Evolutionary conservation across 2,797 vertebrate genomes (phyloP).

Genomic region (Agapornis canus): DNA sequence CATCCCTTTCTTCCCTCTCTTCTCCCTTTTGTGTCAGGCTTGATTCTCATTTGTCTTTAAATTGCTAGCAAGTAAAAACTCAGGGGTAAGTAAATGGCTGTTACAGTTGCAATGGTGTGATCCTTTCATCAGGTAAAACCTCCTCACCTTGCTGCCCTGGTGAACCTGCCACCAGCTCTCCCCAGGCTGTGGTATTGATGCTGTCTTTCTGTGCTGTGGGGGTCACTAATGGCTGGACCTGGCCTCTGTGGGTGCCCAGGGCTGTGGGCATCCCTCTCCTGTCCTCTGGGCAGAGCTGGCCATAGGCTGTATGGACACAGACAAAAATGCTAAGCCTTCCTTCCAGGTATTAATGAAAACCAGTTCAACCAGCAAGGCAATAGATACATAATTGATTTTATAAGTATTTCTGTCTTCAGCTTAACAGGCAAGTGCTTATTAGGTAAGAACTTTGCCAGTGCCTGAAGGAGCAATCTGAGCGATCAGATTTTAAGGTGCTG

Average conservation of each 20-base stretch:
- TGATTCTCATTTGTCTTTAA: background rate
- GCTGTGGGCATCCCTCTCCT: background rate
- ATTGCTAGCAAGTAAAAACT: background rate
- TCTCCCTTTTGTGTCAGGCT: background rate
- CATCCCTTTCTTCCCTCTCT: background rate
- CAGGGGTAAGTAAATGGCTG: background rate
- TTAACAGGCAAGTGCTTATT: background rate
- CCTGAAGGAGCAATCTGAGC: background rate
- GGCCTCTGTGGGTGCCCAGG: rapidly evolving
- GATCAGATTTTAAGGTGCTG: background rate
- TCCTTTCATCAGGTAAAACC: background rate
- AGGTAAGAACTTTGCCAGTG: background rate
- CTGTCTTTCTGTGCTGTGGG: background rate
- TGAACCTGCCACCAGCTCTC: background rate
- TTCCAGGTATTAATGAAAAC: background rate
- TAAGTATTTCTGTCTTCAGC: background rate
- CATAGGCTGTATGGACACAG: background rate
- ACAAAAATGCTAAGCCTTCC: background rate
- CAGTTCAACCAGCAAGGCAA: background rate
- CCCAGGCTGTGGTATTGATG: rapidly evolving
- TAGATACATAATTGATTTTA: background rate
- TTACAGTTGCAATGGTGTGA: background rate
- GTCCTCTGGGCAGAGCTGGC: rapidly evolving
- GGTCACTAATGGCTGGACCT: background rate
- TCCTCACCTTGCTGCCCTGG: background rate